Evolutionary conservation across 2,797 vertebrate species (phyloP).

Genomic region (Poeciliopsis turneri): DNA sequence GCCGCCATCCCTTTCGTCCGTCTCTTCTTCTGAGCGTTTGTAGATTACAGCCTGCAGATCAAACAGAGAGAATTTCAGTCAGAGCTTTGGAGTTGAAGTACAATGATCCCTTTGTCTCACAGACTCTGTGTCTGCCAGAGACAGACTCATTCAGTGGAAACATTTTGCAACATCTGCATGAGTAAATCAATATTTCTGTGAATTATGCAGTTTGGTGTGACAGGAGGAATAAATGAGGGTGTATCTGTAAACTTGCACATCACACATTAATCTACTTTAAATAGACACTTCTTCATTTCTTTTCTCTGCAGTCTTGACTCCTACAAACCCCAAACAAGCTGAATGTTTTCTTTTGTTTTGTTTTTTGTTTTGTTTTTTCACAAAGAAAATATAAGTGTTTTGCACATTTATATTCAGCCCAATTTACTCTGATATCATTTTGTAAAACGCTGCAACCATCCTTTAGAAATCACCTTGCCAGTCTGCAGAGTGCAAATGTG

Average conservation of each 20-base stretch:
- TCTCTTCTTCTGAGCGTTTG: slow-evolving; percentile 55
- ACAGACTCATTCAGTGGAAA: slow-evolving; percentile 31
- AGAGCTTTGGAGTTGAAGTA: slow-evolving; percentile 57
- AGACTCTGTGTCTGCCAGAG: slow-evolving; percentile 49
- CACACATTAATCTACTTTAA: neutral
- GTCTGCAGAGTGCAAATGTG: neutral
- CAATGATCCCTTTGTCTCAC: slow-evolving; percentile 69
- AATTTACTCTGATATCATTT: neutral
- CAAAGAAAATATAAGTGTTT: neutral
- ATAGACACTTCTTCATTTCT: neutral
- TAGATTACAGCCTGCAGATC: slow-evolving; percentile 79
- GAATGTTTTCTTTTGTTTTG: no score
- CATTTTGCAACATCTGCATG: slow-evolving; percentile 35
- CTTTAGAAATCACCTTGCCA: neutral
- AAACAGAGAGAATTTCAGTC: slow-evolving; percentile 75
- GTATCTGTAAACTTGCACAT: slow-evolving; percentile 16
- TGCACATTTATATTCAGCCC: neutral
- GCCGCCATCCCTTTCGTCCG: slow-evolving; percentile 56
- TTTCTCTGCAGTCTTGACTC: neutral
- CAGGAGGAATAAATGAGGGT: neutral
- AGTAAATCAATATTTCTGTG: slow-evolving; percentile 46
- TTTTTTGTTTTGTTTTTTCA: neutral
- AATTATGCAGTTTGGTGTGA: slow-evolving; percentile 20
- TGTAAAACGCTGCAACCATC: neutral
- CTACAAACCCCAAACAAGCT: neutral